These are phyloP conservation scores for Selene dorsalis DNA, from an alignment of 2,797 vertebrate genomes.

Conservation along the genomic window DNA sequence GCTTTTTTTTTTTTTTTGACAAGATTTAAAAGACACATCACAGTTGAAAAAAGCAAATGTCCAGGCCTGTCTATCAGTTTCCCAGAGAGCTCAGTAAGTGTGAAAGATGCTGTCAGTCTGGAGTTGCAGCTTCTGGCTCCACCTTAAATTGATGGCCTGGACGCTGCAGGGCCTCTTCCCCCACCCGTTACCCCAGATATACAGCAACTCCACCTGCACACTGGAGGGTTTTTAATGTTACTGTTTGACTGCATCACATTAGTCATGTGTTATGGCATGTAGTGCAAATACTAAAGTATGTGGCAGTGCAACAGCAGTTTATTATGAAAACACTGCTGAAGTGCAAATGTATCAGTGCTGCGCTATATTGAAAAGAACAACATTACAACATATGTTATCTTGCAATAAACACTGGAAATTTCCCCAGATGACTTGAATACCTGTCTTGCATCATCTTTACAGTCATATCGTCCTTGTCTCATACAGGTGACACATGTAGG, in stretches of 20 bases:
- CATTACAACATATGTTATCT: too few species aligned
- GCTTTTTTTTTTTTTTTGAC: not conserved
- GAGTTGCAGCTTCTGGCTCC: not conserved
- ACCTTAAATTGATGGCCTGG: not conserved
- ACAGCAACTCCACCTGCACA: not conserved
- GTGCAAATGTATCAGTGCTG: not conserved
- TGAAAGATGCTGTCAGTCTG: not conserved
- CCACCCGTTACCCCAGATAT: not conserved
- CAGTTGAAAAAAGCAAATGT: not conserved
- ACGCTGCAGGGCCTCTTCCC: not conserved
- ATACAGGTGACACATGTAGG: too few species aligned
- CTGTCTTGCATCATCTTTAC: too few species aligned
- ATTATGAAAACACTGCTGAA: too few species aligned
- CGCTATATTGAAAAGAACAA: too few species aligned
- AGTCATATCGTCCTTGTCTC: too few species aligned
- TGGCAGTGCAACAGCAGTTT: not conserved
- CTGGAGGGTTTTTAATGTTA: too few species aligned
- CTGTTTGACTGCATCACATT: not conserved
- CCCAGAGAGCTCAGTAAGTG: not conserved
- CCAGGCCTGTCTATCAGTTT: not conserved
- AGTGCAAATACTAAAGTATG: not conserved
- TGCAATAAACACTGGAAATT: too few species aligned
- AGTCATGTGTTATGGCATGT: not conserved
- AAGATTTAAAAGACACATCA: not conserved
- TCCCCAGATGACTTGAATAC: too few species aligned